Evolutionary conservation across 2,113 vertebrate species (phyloP).

Genomic region (Rhinichthys klamathensis): DNA sequence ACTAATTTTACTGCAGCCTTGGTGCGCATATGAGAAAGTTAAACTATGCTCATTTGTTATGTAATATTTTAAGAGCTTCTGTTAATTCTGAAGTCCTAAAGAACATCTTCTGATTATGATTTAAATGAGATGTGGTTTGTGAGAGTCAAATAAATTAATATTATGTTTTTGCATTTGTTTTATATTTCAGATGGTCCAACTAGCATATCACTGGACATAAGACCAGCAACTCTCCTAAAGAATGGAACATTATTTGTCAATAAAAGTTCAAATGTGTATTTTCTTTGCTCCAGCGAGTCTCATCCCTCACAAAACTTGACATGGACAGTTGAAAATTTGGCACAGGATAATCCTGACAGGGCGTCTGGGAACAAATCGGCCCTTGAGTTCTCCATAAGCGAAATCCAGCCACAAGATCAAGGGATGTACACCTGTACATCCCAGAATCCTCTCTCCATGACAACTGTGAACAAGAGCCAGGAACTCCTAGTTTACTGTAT

Average conservation of each 20-base stretch:
- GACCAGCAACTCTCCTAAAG: constrained; percentile 53
- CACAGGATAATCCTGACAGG: constrained; percentile 40
- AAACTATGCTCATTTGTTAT: neutral
- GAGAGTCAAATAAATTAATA: neutral
- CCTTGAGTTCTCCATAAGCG: constrained; percentile 62
- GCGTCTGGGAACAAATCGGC: constrained; percentile 15
- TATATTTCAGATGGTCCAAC: constrained; percentile 73
- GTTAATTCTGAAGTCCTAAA: neutral
- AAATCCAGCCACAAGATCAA: constrained; percentile 71
- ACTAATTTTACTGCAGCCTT: neutral
- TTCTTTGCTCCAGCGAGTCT: constrained; percentile 74
- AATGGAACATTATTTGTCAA: constrained; percentile 72
- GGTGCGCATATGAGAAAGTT: neutral
- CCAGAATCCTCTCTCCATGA: constrained; percentile 68
- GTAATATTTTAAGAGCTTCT: neutral
- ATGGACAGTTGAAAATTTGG: constrained; percentile 66
- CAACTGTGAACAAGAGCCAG: constrained; percentile 52
- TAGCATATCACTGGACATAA: constrained; percentile 62
- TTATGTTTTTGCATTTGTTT: neutral
- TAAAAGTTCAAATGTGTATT: constrained; percentile 63
- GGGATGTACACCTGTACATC: constrained; percentile 80
- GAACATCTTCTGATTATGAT: neutral
- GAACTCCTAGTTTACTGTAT: constrained; percentile 86
- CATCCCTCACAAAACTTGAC: constrained; percentile 65
- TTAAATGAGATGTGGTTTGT: neutral